Evolutionary conservation across 2,888 invertebrate genomes (phyloP), one percentile per base, ranked within the genome.

Genomic region (Isotomurus palustris): DNA sequence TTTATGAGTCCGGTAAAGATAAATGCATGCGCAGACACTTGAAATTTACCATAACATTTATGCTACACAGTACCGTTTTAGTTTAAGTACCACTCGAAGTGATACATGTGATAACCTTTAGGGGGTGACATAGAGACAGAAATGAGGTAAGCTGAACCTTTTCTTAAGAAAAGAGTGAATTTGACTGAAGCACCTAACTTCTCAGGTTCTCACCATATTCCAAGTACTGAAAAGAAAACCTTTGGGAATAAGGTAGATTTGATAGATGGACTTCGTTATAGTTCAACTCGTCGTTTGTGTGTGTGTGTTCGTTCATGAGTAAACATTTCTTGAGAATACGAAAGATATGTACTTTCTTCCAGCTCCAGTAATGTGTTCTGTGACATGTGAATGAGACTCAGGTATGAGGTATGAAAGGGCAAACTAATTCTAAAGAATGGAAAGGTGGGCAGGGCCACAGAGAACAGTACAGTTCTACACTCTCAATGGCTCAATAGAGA

Each of bases 231-330:
- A 49, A 35, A 49, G 49, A 49, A 35, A 35, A 32, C 19, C 49
- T 21, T 49, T 49, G 25, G n/a, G 47, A 28, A 47, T 8, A 8
- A 10, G 24, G 24, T 22, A 43, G 22, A 8, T 10, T 19, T n/a
- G n/a, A 10, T 5, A 44, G 44, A 14, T 19, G 44, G 44, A 44
- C 24, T 44, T 22, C 24, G 32, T 8, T 10, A 14, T 32, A 14
- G 8, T 32, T 32, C 8, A 32, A 32, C 14, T 32, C 14, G 40
- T 14, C 35, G n/a, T 29, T 49, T 32, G 32, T 35, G 28, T 47
- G 49, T 49, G 49, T 49, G 49, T 29, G 49, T 49, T 49, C 49
- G 49, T 32, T 49, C 49, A 49, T 49, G 49, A 49, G 49, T 49
- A 49, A 49, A 49, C 49, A 49, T 47, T 47, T 28, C 21, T 27